A percentile compares a stretch with the other conserved stretches of the same genome.
phyloP scores from a whole-genome alignment of 2,888 invertebrate species.

The Cephus pygmeus region DNA sequence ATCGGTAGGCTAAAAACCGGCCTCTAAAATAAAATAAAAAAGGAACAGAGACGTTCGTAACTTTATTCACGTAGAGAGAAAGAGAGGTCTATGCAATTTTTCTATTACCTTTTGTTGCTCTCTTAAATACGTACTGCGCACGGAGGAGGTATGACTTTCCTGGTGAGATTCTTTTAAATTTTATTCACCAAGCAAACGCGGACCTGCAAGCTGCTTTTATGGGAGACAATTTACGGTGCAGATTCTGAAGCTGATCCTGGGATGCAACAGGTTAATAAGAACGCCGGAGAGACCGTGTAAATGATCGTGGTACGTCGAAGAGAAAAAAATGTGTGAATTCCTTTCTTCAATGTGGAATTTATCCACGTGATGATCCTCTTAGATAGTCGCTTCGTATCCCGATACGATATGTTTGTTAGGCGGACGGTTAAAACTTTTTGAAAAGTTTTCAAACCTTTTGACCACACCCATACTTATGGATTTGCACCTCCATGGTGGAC shows the following conservation, averaged over 20 bases:
- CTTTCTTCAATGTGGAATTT: background rate
- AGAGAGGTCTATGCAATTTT: background rate
- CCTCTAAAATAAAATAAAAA: background rate
- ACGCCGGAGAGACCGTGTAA: background rate
- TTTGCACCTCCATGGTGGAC: background rate
- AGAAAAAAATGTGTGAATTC: background rate
- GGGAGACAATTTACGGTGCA: background rate
- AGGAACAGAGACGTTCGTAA: constrained; percentile 10
- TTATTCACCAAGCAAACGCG: background rate
- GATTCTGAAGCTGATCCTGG: background rate
- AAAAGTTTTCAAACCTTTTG: background rate
- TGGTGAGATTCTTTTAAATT: background rate
- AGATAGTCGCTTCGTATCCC: background rate
- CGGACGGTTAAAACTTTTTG: background rate
- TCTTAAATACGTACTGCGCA: background rate
- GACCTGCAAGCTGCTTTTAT: background rate
- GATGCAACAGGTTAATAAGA: background rate
- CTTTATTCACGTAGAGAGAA: background rate
- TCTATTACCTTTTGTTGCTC: background rate
- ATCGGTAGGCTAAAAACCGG: constrained; percentile 14
- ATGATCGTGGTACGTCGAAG: background rate
- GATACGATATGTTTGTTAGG: background rate
- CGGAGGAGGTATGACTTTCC: background rate
- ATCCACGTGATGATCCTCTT: background rate
- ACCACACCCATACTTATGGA: constrained; percentile 44